phyloP scores from a whole-genome alignment of 2,888 invertebrate species.

The Osmoderma eremita region DNA sequence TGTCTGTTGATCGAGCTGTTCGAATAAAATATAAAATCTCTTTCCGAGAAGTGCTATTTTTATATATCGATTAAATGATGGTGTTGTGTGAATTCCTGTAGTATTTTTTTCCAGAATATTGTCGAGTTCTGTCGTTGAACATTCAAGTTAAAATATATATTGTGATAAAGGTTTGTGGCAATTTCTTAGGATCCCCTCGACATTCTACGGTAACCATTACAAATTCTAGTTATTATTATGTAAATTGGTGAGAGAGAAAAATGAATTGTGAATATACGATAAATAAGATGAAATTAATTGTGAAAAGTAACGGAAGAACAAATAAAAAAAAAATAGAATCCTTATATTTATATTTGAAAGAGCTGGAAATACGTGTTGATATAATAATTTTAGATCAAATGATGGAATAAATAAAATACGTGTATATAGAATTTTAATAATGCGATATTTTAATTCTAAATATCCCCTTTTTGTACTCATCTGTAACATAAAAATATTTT shows the following conservation, averaged over 20 bases:
- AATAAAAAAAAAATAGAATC: constrained; percentile 52
- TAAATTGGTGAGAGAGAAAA: neutral
- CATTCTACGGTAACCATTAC: constrained; percentile 16
- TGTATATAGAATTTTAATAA: constrained; percentile 27
- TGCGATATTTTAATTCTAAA: constrained; percentile 26
- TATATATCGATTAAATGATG: constrained; percentile 22
- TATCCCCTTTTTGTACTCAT: constrained; percentile 17
- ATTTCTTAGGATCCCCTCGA: constrained; percentile 43
- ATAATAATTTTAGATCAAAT: constrained; percentile 14
- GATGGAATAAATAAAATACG: constrained; percentile 14
- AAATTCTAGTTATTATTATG: constrained; percentile 13
- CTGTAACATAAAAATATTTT: constrained; percentile 26
- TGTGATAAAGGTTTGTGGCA: constrained; percentile 58
- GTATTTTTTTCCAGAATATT: constrained; percentile 23
- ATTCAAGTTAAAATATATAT: constrained; percentile 57
- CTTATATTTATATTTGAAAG: constrained; percentile 60
- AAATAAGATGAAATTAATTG: constrained; percentile 4
- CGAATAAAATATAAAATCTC: constrained; percentile 24
- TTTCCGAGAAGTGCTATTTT: constrained; percentile 38
- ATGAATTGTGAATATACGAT: neutral
- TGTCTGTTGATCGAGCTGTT: constrained; percentile 12
- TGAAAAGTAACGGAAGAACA: constrained; percentile 21
- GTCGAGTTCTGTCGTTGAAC: constrained; percentile 47
- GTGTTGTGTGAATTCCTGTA: too few species aligned
- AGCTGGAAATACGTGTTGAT: constrained; percentile 59